A percentile compares a stretch with the other conserved stretches of the same genome.
Evolutionary conservation across 2,888 invertebrate species (phyloP).

Genomic region (Alloscopus bannaensis): DNA sequence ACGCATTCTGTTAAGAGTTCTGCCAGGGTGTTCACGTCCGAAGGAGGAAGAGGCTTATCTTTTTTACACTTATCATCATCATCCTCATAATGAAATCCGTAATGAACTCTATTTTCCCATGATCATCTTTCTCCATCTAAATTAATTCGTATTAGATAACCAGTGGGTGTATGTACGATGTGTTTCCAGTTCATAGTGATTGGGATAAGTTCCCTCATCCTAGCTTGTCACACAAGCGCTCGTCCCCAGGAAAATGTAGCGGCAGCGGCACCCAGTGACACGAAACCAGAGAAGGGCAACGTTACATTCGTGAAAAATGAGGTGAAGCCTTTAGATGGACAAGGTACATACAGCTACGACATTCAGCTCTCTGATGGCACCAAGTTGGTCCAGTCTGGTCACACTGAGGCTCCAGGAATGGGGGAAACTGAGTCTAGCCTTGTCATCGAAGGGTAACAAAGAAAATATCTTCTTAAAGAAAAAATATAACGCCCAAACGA

Average conservation of each 20-base stretch:
- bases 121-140: no score
- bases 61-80: no score
- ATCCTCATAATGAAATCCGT: no score
- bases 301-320: conserved; percentile 62
- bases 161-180: no score
- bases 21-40: no score
- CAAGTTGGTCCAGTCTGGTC: conserved; percentile 65
- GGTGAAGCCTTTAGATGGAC: conserved; percentile 55
- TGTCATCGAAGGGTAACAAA: conserved; percentile 54
- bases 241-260: conserved; percentile 37
- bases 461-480: not conserved
- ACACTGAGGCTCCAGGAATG: conserved; percentile 60
- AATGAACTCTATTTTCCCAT: no score
- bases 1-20: no score
- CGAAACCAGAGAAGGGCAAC: conserved; percentile 10
- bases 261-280: not conserved
- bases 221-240: conserved; percentile 35
- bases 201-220: conserved; percentile 15
- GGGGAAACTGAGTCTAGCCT: conserved; percentile 61
- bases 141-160: no score
- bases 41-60: no score
- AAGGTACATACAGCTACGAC: conserved; percentile 65
- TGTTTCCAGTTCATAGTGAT: conserved; percentile 28
- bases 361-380: conserved; percentile 69
- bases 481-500: conserved; percentile 2